These are phyloP conservation scores for Stigmatopora argus DNA, from an alignment of 2,113 vertebrate genomes.

Conservation along the genomic window DNA sequence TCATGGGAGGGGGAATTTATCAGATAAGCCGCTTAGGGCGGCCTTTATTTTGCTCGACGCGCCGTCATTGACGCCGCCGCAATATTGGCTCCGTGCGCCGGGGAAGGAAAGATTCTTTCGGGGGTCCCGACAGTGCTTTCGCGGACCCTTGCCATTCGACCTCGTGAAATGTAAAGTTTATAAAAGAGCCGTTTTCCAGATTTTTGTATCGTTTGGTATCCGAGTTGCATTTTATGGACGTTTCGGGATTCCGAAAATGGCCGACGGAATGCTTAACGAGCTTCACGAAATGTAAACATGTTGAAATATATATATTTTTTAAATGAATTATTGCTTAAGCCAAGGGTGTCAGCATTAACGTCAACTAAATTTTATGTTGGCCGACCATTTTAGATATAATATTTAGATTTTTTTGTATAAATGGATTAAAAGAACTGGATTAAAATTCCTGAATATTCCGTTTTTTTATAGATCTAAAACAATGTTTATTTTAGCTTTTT, in stretches of 20 bases:
- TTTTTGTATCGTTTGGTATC: slow-evolving; percentile 9
- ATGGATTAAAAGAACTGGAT: no score
- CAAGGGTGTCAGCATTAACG: no score
- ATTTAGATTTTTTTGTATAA: no score
- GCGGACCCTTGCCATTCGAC: slow-evolving; percentile 21
- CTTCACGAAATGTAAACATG: not conserved
- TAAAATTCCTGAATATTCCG: no score
- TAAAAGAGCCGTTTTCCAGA: not conserved
- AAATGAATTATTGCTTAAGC: not conserved
- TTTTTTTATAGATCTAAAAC: no score
- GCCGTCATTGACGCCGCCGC: slow-evolving; percentile 7
- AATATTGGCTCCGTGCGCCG: slow-evolving; percentile 43
- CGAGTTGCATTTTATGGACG: not conserved
- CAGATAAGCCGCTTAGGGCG: slow-evolving; percentile 61
- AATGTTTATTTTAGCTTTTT: no score
- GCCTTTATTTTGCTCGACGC: slow-evolving; percentile 50
- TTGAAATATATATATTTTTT: not conserved
- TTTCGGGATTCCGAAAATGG: not conserved
- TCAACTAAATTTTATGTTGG: no score
- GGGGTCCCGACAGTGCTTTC: slow-evolving; percentile 21
- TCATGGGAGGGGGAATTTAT: slow-evolving; percentile 51
- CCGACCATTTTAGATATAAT: no score
- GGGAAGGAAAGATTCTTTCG: slow-evolving; percentile 15
- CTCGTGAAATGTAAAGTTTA: not conserved
- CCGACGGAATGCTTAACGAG: not conserved